Base-by-base conservation (phyloP, 2,888 invertebrate species). In the Cantharis nigra region DNA sequence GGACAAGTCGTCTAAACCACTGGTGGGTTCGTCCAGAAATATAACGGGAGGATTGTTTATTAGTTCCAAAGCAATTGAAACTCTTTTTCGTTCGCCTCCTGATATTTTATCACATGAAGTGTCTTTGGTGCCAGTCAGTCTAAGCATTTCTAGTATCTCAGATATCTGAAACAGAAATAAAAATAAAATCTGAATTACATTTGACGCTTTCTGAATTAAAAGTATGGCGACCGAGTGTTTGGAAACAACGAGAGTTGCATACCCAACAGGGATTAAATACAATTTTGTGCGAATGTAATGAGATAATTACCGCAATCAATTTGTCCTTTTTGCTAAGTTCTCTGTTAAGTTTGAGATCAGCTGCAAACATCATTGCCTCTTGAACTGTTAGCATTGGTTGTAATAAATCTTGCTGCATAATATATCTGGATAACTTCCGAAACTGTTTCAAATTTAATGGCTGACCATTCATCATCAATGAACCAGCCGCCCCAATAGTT, bases 31-130 rank as follows among this genome's bases (percentile, higher is more conserved):
- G 87, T 98, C 98, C 78, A 98, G 91, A 87, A 98, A 98, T 87
- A 98, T 92, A 9, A 98, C 94, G 0, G 98, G 97, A 2, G 98
- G 98, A 88, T 98, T 98, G 88, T 98, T 97, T 72, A 97, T 93
- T 26, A 98, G 90, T 87, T 98, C 98, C 79, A 97, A 88, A 0
- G 98, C 98, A 67, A 98, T 97, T 0, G 97, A 96, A n/a, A 98
- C 90, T 26, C 98, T 91, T 87, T 98, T 98, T 79, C 93, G 92
- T 89, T 98, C 98, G 0, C 98, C 98, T 0, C 98, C 98, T 0
- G 98, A 98, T 23, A 98, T 89, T 72, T 90, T 90, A 79, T 92
- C 91, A 0, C 95, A 93, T 63, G 92, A 87, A 0, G 98, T 98
- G 83, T 95, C 90, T 84, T 91, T 92, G 7, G 95, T 92, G 79